Percentiles rank a stretch among this genome's conserved stretches.
These are phyloP conservation scores for Portevinia maculata DNA, from an alignment of 2,888 invertebrate genomes.

Conservation along the genomic window DNA sequence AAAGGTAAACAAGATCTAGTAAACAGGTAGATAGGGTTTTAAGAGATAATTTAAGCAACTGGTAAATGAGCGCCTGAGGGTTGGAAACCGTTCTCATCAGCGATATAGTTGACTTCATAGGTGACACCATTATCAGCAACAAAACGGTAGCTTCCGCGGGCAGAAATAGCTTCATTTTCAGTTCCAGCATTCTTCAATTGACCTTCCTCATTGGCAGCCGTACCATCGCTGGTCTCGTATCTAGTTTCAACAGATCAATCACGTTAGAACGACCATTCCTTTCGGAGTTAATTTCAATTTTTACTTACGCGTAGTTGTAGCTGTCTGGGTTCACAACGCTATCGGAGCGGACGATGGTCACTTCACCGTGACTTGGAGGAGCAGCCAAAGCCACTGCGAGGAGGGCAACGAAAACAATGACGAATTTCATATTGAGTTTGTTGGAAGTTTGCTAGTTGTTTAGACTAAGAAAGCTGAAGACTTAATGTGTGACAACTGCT, in stretches of 20 bases:
- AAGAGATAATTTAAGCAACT: constrained; percentile 47
- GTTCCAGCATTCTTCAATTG: constrained; percentile 83
- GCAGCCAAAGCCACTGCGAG: constrained; percentile 78
- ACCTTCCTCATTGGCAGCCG: constrained; percentile 83
- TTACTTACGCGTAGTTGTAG: constrained; percentile 66
- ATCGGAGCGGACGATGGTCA: constrained; percentile 86
- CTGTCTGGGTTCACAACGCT: constrained; percentile 80
- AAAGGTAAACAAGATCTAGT: constrained; percentile 28
- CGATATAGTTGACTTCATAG: constrained; percentile 83
- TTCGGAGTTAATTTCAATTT: not conserved
- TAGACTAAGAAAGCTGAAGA: constrained; percentile 70
- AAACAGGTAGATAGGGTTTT: constrained; percentile 34
- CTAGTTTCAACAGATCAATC: constrained; percentile 79
- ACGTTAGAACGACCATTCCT: not conserved
- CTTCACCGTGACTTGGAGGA: constrained; percentile 82
- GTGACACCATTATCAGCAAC: constrained; percentile 84
- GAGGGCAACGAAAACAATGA: constrained; percentile 77
- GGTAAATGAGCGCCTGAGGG: constrained; percentile 82
- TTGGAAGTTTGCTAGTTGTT: constrained; percentile 51
- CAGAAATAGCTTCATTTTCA: constrained; percentile 82
- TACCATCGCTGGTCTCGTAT: constrained; percentile 85
- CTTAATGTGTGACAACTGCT: constrained; percentile 62
- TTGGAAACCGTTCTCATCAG: constrained; percentile 78
- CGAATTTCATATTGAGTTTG: constrained; percentile 78
- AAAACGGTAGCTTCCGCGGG: constrained; percentile 83